Evolutionary conservation across 2,797 vertebrate species (phyloP), one percentile per base, ranked within the genome.

Genomic region (Rhadinocentrus ornatus): DNA sequence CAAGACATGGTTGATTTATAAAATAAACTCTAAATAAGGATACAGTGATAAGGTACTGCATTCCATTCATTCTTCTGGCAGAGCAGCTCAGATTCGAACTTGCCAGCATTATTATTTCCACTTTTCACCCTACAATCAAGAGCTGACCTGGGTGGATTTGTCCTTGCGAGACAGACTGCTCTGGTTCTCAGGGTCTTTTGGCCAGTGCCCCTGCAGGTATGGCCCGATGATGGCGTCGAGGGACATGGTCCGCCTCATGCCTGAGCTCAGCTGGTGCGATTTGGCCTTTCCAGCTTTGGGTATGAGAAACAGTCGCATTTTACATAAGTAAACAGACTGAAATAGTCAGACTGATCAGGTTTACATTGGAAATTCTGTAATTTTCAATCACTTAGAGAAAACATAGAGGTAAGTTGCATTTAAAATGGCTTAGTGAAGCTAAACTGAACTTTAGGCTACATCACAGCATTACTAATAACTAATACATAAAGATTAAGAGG

Each of bases 151-250:
- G 57, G 96, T 96, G 39, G 95, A 95, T 84, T 97, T 96, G 93
- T 97, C 95, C 80, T 93, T 95, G 87, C 86, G 83, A 78, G 91
- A 91, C 1, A 78, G 85, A 70, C 90, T 62, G 69, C 85, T 85
- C 11, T 73, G 87, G 73, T 89, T 91, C 55, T 96, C 95, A 0
- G 87, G 73, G 26, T 96, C 96, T 83, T 95, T 94, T 0, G 96
- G 96, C 96, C 96, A 97, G 81, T 97, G 96, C 56, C 96, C 96
- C 86, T 96, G 87, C 82, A 97, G 94, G 88, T 97, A 97, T 0
- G 96, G 95, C 56, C 94, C 96, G 59, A 96, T 91, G 80, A 97
- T 89, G 88, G 95, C 95, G 61, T 97, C 96, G 2, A 96, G 89
- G 11, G 96, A 97, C 63, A 95, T 89, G 0, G 95, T 95, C 65